These are phyloP conservation scores for Drosophila glabriapex DNA, from an alignment of 2,888 invertebrate genomes.

Conservation along the genomic window DNA sequence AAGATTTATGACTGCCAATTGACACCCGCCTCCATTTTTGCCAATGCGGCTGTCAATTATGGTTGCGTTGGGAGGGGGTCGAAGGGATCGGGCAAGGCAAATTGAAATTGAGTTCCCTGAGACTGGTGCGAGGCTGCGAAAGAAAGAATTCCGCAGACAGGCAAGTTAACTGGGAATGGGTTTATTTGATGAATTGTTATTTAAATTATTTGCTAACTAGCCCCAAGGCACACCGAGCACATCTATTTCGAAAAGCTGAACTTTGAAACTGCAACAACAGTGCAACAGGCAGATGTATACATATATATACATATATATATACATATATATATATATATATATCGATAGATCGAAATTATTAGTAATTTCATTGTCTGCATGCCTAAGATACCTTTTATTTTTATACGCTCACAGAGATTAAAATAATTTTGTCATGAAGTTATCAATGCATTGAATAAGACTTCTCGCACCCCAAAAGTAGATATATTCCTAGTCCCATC, in stretches of 20 bases:
- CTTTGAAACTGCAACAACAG: slow-evolving; percentile 7
- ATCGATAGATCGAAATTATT: neutral
- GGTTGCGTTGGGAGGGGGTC: neutral
- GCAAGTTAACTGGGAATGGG: slow-evolving; percentile 26
- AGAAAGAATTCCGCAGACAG: slow-evolving; percentile 10
- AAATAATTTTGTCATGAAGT: too few relatives aligned
- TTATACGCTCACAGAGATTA: too few relatives aligned
- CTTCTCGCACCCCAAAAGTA: neutral
- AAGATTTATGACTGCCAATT: slow-evolving; percentile 77
- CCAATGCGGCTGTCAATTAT: slow-evolving; percentile 49
- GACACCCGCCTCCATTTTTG: slow-evolving; percentile 68
- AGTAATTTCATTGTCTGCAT: neutral
- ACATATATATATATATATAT: neutral
- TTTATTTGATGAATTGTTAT: slow-evolving; percentile 59
- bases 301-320: neutral
- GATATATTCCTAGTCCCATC: neutral
- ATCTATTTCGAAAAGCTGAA: neutral
- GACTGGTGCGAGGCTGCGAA: slow-evolving; percentile 3
- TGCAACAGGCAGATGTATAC: neutral
- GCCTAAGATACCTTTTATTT: too few relatives aligned
- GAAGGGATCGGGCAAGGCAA: slow-evolving; percentile 6
- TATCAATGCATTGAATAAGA: too few relatives aligned
- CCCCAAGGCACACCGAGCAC: slow-evolving; percentile 14
- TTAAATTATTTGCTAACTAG: slow-evolving; percentile 20
- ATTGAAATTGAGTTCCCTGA: slow-evolving; percentile 63